Conservation (phyloP, 2,113 vertebrate genomes). For the Corynorhinus townsendii region DNA sequence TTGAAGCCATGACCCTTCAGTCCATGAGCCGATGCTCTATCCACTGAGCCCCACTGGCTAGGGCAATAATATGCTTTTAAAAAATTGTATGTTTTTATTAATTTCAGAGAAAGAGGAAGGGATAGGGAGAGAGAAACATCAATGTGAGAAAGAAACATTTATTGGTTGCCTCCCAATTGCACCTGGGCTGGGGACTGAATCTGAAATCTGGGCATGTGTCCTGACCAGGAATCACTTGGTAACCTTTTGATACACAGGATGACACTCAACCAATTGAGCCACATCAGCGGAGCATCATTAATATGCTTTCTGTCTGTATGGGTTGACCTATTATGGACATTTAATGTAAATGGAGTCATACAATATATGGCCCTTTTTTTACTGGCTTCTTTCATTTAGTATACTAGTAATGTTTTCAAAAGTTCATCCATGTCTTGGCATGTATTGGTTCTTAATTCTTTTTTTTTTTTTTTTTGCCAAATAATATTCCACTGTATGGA, state of each 20-base stretch:
- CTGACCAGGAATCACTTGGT: not conserved
- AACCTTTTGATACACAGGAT: not conserved
- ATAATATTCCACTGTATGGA: conserved; percentile 30
- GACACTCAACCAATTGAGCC: not conserved
- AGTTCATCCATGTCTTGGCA: not conserved
- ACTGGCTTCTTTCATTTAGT: not conserved
- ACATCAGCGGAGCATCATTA: not conserved
- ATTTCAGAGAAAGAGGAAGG: too few relatives aligned
- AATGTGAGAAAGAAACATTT: too few relatives aligned
- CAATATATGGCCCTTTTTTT: not conserved
- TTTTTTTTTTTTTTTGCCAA: conserved; percentile 30
- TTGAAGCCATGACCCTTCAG: too few relatives aligned
- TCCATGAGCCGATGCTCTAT: too few relatives aligned
- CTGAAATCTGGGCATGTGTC: not conserved
- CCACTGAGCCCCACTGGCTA: too few relatives aligned
- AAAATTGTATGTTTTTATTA: too few relatives aligned
- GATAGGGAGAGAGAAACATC: too few relatives aligned
- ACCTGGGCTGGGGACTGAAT: not conserved
- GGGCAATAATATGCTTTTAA: too few relatives aligned
- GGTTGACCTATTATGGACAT: not conserved
- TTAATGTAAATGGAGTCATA: not conserved
- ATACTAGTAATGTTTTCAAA: not conserved
- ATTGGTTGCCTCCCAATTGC: too few relatives aligned
- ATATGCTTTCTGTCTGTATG: not conserved
- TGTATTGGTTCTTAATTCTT: not conserved